Evolutionary conservation across 2,888 invertebrate species (phyloP).

Genomic region (Hydroisotoma schaefferi): DNA sequence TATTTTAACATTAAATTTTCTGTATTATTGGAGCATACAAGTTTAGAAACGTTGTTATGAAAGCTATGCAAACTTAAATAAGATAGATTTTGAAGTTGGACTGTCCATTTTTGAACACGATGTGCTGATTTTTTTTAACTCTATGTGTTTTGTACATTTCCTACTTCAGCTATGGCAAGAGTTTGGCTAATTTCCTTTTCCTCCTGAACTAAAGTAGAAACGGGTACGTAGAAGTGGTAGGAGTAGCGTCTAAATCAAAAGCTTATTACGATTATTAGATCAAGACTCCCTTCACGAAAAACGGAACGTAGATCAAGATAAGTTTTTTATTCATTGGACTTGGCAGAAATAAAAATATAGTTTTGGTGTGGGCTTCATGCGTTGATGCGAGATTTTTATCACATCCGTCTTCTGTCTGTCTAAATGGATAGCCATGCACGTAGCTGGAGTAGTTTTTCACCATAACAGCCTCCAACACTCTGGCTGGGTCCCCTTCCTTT

Average conservation of each 20-base stretch:
- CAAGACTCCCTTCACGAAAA: not conserved
- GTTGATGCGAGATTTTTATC: constrained; percentile 18
- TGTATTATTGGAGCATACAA: no score
- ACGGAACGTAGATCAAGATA: not conserved
- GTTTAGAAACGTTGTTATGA: no score
- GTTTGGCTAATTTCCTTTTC: not conserved
- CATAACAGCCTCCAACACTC: not conserved
- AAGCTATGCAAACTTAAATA: not conserved
- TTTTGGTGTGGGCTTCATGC: constrained; percentile 8
- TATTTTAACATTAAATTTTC: no score
- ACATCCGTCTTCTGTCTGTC: constrained; percentile 15
- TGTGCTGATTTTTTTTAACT: no score
- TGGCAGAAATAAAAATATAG: constrained; percentile 8
- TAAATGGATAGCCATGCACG: not conserved
- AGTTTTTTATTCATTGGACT: constrained; percentile 1
- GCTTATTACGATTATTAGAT: constrained; percentile 9
- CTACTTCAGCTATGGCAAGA: not conserved
- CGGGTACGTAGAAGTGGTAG: not conserved
- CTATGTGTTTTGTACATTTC: no score
- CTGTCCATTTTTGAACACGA: not conserved
- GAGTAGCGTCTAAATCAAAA: constrained; percentile 1
- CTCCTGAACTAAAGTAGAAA: not conserved
- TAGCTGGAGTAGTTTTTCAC: not conserved
- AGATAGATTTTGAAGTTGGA: not conserved
- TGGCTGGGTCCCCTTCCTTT: constrained; percentile 4